Base-by-base conservation (phyloP, 35 echinoderm and acorn worm genomes). In the Apostichopus parvimensis region DNA sequence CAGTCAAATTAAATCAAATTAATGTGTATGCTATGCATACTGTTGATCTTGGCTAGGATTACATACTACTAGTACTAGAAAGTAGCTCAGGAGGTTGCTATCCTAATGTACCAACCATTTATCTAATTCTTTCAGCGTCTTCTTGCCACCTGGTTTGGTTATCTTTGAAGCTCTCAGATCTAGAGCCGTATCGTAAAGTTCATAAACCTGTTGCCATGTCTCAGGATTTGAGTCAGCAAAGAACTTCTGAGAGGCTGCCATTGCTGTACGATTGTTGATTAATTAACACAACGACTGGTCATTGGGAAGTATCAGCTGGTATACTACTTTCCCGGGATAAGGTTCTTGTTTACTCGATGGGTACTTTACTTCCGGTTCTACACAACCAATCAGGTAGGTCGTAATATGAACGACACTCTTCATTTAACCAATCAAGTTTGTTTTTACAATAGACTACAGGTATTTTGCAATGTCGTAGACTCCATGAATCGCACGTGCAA, bases 151-250 rank as follows among this genome's bases (percentile, higher is more conserved):
- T 34, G 94, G 93, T 75, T 95, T 95, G 71, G 87, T 94, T 45
- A 98, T 98, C 73, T 94, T 93, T 12, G 93, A 90, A 10, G 94
- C 97, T 92, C 95, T 96, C 10, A 96, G 76, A 62, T 94, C 73
- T 72, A 98, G 45, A 4, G 95, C 97, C 21, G 93, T 79, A 22
- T 91, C 75, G 79, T 98, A 98, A 11, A 98, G 88, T 13, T 91
- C 61, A 4, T 94, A 92, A n/a, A 93, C 89, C 12, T 86, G 45
- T n/a, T 86, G 78, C 97, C 97, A 98, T 56, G 94, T 90, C 56
- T 82, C 80, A 22, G 91, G 57, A 93, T 66, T 91, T 9, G 90
- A 85, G 7, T 83, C 84, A 58, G n/a, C 90, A 53, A 94, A 95
- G 56, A 98, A 98, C 56, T 88, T 92, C 72, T 90, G 88, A 2